Percentiles rank a stretch among this genome's conserved stretches.
These are phyloP conservation scores for Aplysina aerophoba DNA, from an alignment of 37 sponge, comb jelly and placozoan genomes.

Conservation along the genomic window DNA sequence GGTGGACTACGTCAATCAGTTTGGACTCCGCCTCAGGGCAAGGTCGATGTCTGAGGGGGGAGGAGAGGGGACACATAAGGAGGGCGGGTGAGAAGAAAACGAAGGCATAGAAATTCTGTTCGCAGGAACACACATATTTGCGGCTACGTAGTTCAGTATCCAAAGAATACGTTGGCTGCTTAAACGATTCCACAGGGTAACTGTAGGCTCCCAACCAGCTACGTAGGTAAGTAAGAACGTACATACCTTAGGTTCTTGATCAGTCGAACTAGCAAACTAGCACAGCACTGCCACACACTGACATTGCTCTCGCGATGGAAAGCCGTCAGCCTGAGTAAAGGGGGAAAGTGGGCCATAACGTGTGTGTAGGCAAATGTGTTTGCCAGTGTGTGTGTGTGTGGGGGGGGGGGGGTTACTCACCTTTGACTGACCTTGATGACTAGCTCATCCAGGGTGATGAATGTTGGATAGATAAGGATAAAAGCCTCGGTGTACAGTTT, in stretches of 20 bases:
- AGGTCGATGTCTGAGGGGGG: constrained; percentile 42
- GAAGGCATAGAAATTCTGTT: no score
- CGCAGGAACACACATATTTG: no score
- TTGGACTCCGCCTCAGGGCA: constrained; percentile 50
- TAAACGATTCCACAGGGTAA: no score
- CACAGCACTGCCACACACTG: constrained; percentile 68
- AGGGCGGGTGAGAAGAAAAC: no score
- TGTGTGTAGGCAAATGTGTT: not conserved
- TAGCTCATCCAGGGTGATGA: constrained; percentile 74
- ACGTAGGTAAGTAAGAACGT: no score
- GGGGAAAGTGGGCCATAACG: not conserved
- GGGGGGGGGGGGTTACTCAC: constrained; percentile 2
- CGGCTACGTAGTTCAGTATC: no score
- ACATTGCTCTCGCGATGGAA: constrained; percentile 54
- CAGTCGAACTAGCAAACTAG: constrained; percentile 69
- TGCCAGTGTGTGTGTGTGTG: not conserved
- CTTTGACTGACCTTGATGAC: constrained; percentile 67
- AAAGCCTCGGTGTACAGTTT: constrained; percentile 87
- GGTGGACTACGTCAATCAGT: constrained; percentile 62
- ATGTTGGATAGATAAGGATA: constrained; percentile 82
- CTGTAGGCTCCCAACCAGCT: no score
- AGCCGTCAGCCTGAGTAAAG: constrained; percentile 40
- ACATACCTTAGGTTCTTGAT: constrained; percentile 65
- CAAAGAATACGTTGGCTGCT: no score
- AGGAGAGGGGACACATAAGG: no score